These are phyloP conservation scores for Drosophila nigricruria DNA, from an alignment of 2,888 invertebrate species.

Conservation along the genomic window DNA sequence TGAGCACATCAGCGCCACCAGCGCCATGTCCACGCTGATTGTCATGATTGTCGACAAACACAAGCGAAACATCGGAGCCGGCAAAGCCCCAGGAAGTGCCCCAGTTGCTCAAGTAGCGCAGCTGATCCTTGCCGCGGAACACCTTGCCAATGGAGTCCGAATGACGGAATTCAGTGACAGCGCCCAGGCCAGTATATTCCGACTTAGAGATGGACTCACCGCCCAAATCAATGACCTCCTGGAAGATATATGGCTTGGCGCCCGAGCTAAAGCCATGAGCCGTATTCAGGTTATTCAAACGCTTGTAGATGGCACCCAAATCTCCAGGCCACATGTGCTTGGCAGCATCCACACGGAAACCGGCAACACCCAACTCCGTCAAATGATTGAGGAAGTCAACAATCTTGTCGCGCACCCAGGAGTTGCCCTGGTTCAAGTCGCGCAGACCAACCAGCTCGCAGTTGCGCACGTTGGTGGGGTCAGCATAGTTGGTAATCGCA, in stretches of 20 bases:
- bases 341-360: conserved; percentile 93
- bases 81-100: conserved; percentile 90
- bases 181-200: conserved; percentile 86
- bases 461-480: conserved; percentile 89
- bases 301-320: conserved; percentile 87
- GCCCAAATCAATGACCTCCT: conserved; percentile 91
- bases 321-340: conserved; percentile 94
- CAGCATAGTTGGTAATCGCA: conserved; percentile 88
- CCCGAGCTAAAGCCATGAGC: conserved; percentile 88
- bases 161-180: conserved; percentile 91
- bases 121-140: conserved; percentile 87
- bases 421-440: conserved; percentile 90
- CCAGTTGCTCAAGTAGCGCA: conserved; percentile 89
- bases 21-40: conserved; percentile 93
- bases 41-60: conserved; percentile 97
- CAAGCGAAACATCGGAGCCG: conserved; percentile 87
- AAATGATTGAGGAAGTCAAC: conserved; percentile 81
- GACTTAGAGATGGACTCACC: conserved; percentile 85
- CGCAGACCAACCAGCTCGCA: conserved; percentile 91
- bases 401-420: conserved; percentile 76
- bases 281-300: conserved; percentile 88
- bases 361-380: conserved; percentile 91
- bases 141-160: conserved; percentile 86
- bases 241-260: conserved; percentile 89
- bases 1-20: conserved; percentile 88